These are phyloP conservation scores for Dunckerocampus dactyliophorus DNA, from an alignment of 2,113 vertebrate genomes.

Conservation along the genomic window DNA sequence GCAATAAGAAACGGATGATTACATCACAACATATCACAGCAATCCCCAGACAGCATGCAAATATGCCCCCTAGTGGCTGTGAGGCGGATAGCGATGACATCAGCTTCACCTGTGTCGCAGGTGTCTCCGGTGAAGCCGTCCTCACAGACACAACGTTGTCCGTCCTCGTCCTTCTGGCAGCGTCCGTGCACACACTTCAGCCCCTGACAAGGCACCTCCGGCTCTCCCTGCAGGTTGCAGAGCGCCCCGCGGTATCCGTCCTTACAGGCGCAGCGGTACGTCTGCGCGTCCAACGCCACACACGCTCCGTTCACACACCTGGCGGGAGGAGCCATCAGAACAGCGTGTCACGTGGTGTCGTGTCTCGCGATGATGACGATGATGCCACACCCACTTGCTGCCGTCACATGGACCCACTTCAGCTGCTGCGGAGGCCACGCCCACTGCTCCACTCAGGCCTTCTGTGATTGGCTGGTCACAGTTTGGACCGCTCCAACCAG, in stretches of 20 bases:
- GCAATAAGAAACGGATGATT: constrained; percentile 2
- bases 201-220: constrained; percentile 67
- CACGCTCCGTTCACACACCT: constrained; percentile 89
- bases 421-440: constrained; percentile 40
- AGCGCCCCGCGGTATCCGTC: constrained; percentile 83
- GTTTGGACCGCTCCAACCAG: constrained; percentile 85
- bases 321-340: constrained; percentile 2
- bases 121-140: constrained; percentile 79
- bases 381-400: constrained; percentile 79
- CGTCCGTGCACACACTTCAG: constrained; percentile 79
- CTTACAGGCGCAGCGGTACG: constrained; percentile 88
- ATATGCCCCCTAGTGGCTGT: too few species aligned
- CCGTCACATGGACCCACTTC: constrained; percentile 75
- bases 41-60: too few species aligned
- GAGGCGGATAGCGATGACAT: too few species aligned
- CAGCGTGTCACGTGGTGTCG: too few species aligned
- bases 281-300: constrained; percentile 78
- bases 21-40: not conserved
- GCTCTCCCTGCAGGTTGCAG: constrained; percentile 81
- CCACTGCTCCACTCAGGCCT: constrained; percentile 13
- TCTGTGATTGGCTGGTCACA: constrained; percentile 79
- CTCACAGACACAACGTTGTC: constrained; percentile 81
- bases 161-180: constrained; percentile 77
- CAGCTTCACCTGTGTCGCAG: constrained; percentile 82
- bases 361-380: not conserved